Evolutionary conservation across 2,797 vertebrate genomes (phyloP).

Genomic region (Moxostoma hubbsi): DNA sequence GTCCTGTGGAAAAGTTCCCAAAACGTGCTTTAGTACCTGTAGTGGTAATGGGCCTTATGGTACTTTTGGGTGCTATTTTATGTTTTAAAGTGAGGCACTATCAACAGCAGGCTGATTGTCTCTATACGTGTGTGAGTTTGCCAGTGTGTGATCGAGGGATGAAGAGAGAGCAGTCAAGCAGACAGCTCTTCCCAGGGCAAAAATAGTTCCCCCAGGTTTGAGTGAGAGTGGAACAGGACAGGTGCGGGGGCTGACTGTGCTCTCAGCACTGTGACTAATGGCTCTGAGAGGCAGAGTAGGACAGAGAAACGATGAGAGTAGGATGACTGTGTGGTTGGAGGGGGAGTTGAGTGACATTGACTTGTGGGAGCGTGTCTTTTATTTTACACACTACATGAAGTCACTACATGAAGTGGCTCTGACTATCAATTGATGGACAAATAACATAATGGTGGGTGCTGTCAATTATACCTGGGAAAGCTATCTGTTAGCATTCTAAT

Average conservation of each 20-base stretch:
- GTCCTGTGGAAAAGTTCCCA: too few species aligned
- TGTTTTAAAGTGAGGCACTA: too few species aligned
- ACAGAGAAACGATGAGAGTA: slow-evolving; percentile 4
- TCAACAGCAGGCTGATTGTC: too few species aligned
- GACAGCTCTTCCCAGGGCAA: slow-evolving; percentile 35
- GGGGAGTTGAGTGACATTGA: slow-evolving; percentile 24
- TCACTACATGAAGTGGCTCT: slow-evolving; percentile 2
- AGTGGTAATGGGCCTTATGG: too few species aligned
- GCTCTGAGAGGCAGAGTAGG: slow-evolving; percentile 27
- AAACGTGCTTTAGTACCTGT: too few species aligned
- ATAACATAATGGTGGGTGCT: not conserved
- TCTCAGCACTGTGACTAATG: slow-evolving; percentile 53
- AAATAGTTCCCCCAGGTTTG: slow-evolving; percentile 45
- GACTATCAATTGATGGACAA: slow-evolving; percentile 18
- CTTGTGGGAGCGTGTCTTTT: slow-evolving; percentile 14
- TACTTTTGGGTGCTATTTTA: too few species aligned
- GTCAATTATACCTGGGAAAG: too few species aligned
- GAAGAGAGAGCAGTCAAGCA: slow-evolving; percentile 30
- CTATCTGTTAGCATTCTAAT: not conserved
- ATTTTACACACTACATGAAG: slow-evolving; percentile 19
- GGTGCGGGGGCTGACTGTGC: slow-evolving; percentile 48
- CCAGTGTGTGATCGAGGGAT: slow-evolving; percentile 24
- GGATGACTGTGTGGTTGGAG: slow-evolving; percentile 16
- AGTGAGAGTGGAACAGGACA: slow-evolving; percentile 45
- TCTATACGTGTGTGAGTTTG: not conserved